Evolutionary conservation across 2,797 vertebrate species (phyloP), one percentile per base, ranked within the genome.

Genomic region (Pseudotriccus pelzelni): DNA sequence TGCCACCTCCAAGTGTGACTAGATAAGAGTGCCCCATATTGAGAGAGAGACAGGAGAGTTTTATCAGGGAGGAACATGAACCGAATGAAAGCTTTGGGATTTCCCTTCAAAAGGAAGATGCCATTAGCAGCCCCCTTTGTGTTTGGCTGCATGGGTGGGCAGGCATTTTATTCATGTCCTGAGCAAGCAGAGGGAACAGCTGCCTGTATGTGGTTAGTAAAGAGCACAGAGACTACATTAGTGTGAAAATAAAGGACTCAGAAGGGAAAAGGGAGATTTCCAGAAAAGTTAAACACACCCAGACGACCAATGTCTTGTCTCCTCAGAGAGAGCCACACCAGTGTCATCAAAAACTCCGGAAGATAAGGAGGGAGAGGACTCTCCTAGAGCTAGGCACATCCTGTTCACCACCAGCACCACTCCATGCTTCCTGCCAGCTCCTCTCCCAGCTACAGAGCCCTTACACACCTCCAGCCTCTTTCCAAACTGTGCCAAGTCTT

Each of bases 61-160:
- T 97, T 97, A 97, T 97, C 96, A 90, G 91, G 70, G 47, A 94
- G 43, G 43, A 97, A 95, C 96, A 97, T 14, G 41, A 96, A 74
- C 72, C 90, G 72, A 92, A 94, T 76, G 63, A 93, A 97, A 92
- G 93, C 94, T 87, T 77, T 91, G 74, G 81, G 82, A 95, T 83
- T 94, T 95, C 79, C 81, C 84, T 96, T 97, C 94, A 96, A 97
- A 97, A 76, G 67, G 64, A 63, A 77, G 86, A 97, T 87, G 87
- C 90, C 95, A 96, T 95, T 97, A 96, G 86, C 87, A 94, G 41
- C 56, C 79, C 79, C 44, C 68, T 95, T 91, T 88, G 87, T 81
- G 85, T 81, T 43, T 75, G 85, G 55, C 78, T 83, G 66, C 79
- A 88, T 46, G 86, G 93, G 74, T 95, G 90, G 84, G 86, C 94